phyloP scores from a whole-genome alignment of 2,797 vertebrate species.

The Macroramphosus scolopax region DNA sequence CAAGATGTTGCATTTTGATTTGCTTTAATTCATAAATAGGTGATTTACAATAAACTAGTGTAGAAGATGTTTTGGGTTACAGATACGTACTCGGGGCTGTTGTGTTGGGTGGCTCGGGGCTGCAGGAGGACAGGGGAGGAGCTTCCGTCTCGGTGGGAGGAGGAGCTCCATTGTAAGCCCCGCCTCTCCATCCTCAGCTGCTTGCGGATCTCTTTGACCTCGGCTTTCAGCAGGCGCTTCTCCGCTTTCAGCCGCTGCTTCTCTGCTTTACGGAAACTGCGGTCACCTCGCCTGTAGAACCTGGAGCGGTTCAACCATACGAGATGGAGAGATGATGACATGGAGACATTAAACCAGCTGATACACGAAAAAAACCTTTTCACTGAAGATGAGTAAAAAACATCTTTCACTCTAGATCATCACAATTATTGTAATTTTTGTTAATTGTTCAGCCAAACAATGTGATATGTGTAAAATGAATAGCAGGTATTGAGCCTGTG shows the following conservation, averaged over 20 bases:
- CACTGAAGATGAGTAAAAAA: no score
- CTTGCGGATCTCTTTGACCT: conserved; percentile 97
- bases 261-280: conserved; percentile 94
- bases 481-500: background rate
- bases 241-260: conserved; percentile 94
- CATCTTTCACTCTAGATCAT: conserved; percentile 83
- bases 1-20: no score
- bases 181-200: conserved; percentile 95
- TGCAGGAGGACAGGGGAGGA: conserved; percentile 78
- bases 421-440: no score
- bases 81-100: conserved; percentile 83
- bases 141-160: conserved; percentile 73
- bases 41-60: no score
- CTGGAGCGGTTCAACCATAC: conserved; percentile 78
- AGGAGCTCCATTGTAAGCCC: conserved; percentile 89
- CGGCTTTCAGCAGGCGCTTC: conserved; percentile 93
- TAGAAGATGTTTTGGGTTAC: no score
- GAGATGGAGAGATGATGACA: conserved; percentile 72
- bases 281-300: conserved; percentile 93
- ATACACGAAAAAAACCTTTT: no score
- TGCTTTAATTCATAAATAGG: no score
- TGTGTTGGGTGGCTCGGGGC: conserved; percentile 75
- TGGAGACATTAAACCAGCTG: conserved; percentile 56
- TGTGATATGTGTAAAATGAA: background rate
- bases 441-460: no score